Base-by-base conservation (phyloP, 2,888 invertebrate species). In the Tetanocera ferruginea region DNA sequence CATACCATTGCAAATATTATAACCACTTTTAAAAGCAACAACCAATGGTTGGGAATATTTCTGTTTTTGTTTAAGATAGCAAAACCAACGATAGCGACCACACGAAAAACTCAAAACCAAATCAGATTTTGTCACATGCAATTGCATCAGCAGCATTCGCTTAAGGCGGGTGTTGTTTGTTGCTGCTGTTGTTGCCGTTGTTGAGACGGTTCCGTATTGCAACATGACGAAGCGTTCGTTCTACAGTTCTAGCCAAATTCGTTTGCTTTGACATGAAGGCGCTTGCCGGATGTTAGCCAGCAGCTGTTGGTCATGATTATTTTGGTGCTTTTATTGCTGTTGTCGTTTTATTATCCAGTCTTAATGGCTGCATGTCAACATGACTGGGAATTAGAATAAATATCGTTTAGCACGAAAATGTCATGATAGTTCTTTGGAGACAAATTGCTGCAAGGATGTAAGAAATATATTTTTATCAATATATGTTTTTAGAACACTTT, bases 51-150 rank as follows among this genome's bases (percentile, higher is more conserved):
- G 70, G 70, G 70, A 71, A 71, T 70, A 52, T 34, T 14, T 37
- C 9, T 17, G 9, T 14, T 28, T 8, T 14, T 66, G 8, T 31
- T 14, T 3, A 3, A 11, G 9, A 19, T 14, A 71, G 5, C 5
- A 60, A 60, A 43, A 62, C 37, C 49, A 73, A 60, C 62, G 49
- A 73, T 34, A 71, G 55, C 52, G 31, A 55, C 34, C 17, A 73
- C 73, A 43, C n/a, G 8, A 60, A 28, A 25, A 73, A 62, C 49
- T 62, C n/a, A 34, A 28, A 72, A 62, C 23, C 57, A 73, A 43
- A 73, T 73, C 60, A 62, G 49, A 62, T 73, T 60, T 73, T 73
- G 73, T 73, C 73, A 62, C 73, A 73, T 73, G 73, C 60, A 73
- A 73, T 73, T 73, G 73, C 73, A 73, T 62, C 73, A 73, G 60